Evolutionary conservation across 2,888 invertebrate species (phyloP).

Genomic region (Epirrhoe tristata): DNA sequence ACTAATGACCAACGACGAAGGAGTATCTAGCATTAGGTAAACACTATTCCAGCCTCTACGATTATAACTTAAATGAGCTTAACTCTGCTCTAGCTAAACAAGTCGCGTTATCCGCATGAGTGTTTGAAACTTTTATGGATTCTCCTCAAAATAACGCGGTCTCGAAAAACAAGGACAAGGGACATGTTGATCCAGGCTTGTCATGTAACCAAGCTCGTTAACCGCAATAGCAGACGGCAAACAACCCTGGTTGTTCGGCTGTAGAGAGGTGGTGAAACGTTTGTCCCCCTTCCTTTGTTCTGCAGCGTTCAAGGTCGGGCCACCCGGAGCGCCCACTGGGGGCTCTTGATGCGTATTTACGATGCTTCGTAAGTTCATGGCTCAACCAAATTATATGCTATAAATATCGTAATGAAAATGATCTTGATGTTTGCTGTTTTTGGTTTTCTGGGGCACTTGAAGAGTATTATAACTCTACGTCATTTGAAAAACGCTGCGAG

Average conservation of each 20-base stretch:
- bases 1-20: too few relatives aligned
- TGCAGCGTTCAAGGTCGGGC: constrained; percentile 60
- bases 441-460: constrained; percentile 30
- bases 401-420: constrained; percentile 42
- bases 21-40: too few relatives aligned
- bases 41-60: too few relatives aligned
- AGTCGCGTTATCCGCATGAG: constrained; percentile 11
- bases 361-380: constrained; percentile 45
- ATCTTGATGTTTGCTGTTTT: constrained; percentile 27
- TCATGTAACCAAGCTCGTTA: constrained; percentile 43
- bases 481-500: background rate
- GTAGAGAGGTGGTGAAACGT: constrained; percentile 48
- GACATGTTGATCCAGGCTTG: constrained; percentile 41
- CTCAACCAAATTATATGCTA: constrained; percentile 44
- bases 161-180: constrained; percentile 31
- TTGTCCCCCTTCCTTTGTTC: constrained; percentile 61
- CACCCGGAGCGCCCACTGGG: constrained; percentile 40
- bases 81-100: background rate
- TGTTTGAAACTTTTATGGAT: constrained; percentile 26
- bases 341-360: constrained; percentile 49
- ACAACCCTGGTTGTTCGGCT: constrained; percentile 38
- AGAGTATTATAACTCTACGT: constrained; percentile 25
- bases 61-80: background rate
- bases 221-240: constrained; percentile 44
- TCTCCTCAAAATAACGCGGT: constrained; percentile 21